A percentile compares a stretch with the other conserved stretches of the same genome.
These are phyloP conservation scores for Noctilio leporinus DNA, from an alignment of 2,113 vertebrate species.

Conservation along the genomic window DNA sequence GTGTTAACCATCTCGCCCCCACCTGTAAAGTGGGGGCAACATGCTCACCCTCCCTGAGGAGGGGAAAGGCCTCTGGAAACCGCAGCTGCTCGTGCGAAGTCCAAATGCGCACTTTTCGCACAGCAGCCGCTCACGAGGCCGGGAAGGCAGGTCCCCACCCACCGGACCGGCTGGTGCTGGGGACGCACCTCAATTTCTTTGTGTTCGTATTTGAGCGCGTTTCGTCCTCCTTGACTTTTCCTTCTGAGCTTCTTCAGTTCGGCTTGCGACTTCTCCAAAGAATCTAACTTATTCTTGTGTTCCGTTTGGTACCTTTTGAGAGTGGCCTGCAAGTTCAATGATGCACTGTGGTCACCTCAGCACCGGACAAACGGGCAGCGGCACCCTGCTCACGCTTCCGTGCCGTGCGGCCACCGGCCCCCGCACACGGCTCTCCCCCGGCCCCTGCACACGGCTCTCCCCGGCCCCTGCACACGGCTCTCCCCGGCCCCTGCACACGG, in stretches of 20 bases:
- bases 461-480: too few species aligned
- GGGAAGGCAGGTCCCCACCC: too few species aligned
- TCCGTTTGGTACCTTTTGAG: constrained; percentile 95
- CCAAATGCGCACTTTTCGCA: background rate
- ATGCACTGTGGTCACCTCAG: background rate
- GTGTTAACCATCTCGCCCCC: background rate
- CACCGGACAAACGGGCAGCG: background rate
- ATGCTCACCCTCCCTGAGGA: accelerated
- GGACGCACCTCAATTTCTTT: constrained; percentile 90
- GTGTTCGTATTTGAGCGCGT: constrained; percentile 88
- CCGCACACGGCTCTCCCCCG: background rate
- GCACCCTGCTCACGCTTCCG: accelerated
- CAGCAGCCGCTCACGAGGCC: background rate
- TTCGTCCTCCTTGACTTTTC: constrained; percentile 92
- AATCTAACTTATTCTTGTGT: constrained; percentile 90
- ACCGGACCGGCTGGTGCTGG: too few species aligned
- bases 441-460: background rate
- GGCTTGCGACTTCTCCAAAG: constrained; percentile 91
- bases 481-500: too few species aligned
- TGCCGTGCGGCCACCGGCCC: accelerated
- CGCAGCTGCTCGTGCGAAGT: background rate
- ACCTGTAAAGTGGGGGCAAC: background rate
- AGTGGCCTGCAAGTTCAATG: constrained; percentile 86
- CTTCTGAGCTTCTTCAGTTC: constrained; percentile 95
- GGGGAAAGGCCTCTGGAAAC: background rate